Evolutionary conservation across 2,888 invertebrate genomes (phyloP), one percentile per base, ranked within the genome.

Genomic region (Tipula confusa): DNA sequence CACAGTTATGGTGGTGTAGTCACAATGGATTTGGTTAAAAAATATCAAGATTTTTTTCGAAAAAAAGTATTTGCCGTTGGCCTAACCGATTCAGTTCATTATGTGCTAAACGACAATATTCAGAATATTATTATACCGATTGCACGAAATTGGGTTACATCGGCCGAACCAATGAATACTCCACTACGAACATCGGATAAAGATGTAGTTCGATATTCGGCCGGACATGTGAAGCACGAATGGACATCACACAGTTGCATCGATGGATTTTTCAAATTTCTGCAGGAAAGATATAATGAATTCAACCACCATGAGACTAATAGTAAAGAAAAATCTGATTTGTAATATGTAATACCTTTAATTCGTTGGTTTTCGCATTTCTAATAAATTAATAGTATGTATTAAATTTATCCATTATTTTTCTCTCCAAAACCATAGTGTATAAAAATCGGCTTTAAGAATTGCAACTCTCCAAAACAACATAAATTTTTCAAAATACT

Each of bases 1-100:
- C 96, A 96, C 87, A 95, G 95, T 87, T 95, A 93, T 86, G 96
- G 96, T 1, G 96, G 95, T 15, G 91, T 93, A 11, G 92, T 94
- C 9, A 91, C 93, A 0, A 89, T 93, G 2, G 89, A 91, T 48
- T 88, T 95, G 88, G 91, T 92, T 0, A 89, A 91, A 84, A 89
- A 91, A 38, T 88, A 91, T 86, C 89, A 89, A 18, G 87, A 91
- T 3, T 93, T 93, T 84, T 94, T 95, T 87, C 90, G 91, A 85
- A 89, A 92, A 48, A 91, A 92, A 86, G 94, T 95, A 0, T 94
- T 94, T 88, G 95, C 94, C 0, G 91, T 96, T 82, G 95, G 94
- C 0, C 90, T 96, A 83, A 96, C 96, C 0, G 96, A 96, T 88
- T 95, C 95, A 0, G 93, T 94, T 0, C 95, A 94, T 87, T 90